Base-by-base conservation (phyloP, 2,113 vertebrate species). In the Salvelinus fontinalis region DNA sequence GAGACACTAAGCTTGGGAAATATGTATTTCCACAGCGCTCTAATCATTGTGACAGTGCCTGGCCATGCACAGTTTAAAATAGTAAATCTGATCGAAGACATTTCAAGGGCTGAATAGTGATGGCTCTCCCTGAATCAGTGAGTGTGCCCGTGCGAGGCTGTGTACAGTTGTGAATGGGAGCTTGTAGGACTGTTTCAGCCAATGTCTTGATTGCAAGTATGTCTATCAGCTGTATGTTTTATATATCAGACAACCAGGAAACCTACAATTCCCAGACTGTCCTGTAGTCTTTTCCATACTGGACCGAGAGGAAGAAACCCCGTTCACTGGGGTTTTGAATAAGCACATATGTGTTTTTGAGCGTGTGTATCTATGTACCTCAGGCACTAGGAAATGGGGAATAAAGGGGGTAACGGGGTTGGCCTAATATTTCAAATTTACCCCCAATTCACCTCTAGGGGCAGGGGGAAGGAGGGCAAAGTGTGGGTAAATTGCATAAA, bases 31-130 rank as follows among this genome's bases (percentile, higher is more conserved):
- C 76, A 65, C 59, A 70, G 79, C 29, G 49, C 76, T 79, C 78
- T 84, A 84, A 86, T 87, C 82, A 86, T 49, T 75, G 73, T 75
- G 44, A 78, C 79, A 77, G 70, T 24, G 20, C 64, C 75, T 22
- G 73, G 65, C 75, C 70, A 73, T 78, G 70, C 22, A 7, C 69
- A 84, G 79, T 87, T 89, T 86, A 88, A 86, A 88, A 89, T 87
- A 88, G 87, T 83, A 88, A 90, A 89, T 84, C 84, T 49, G 49
- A 81, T 85, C 78, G 85, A 88, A 86, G 76, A 80, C 85, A 86
- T 80, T 85, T 89, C 81, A 89, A 88, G 85, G 82, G 59, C 81
- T 84, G 59, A 79, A 77, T 31, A 79, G 76, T 79, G 73, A 84
- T 70, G 67, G 66, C 75, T 29, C n/a, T 24, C 2, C 31, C n/a